Base-by-base conservation (phyloP, 2,113 vertebrate genomes). In the Phaethornis superciliosus region DNA sequence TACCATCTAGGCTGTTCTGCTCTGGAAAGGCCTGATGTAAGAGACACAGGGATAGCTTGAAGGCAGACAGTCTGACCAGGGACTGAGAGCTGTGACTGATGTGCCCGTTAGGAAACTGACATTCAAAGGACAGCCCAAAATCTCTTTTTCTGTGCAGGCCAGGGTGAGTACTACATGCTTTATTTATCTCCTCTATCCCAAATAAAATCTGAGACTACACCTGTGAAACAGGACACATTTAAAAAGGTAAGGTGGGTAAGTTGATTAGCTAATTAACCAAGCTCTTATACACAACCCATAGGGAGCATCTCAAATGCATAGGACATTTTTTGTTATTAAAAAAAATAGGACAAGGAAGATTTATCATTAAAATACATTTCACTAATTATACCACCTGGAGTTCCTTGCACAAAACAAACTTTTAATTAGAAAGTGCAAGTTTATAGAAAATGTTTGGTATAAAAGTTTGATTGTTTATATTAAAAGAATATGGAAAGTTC, bases 241-340 rank as follows among this genome's bases (percentile, higher is more conserved):
- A 77, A 94, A 94, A 94, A 94, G 87, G 81, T 91, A 92, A 94
- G 94, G 89, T 94, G 93, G 89, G 58, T 79, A 77, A 96, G 87
- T 82, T 94, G 94, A 95, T 96, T 95, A 96, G 93, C 94, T 96
- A 96, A 96, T 95, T 96, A 96, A 96, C 94, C 81, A 95, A 95
- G 94, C 71, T 94, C 94, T 94, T 93, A 95, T 94, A 96, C 94
- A 96, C 96, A 96, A 96, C 91, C 96, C 95, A 96, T 94, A 96
- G 96, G 95, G 95, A 96, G 94, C 89, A 94, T 96, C 65, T 95
- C 81, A 96, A 94, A 96, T 96, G 95, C 96, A 96, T 96, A 96
- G 94, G 96, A 95, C 93, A 16, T 91, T 94, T 96, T 96, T 96
- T 96, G 94, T 95, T 96, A 96, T 96, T 96, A 96, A 94, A 84